phyloP scores from a whole-genome alignment of 2,888 invertebrate genomes.

The Urechis unicinctus region DNA sequence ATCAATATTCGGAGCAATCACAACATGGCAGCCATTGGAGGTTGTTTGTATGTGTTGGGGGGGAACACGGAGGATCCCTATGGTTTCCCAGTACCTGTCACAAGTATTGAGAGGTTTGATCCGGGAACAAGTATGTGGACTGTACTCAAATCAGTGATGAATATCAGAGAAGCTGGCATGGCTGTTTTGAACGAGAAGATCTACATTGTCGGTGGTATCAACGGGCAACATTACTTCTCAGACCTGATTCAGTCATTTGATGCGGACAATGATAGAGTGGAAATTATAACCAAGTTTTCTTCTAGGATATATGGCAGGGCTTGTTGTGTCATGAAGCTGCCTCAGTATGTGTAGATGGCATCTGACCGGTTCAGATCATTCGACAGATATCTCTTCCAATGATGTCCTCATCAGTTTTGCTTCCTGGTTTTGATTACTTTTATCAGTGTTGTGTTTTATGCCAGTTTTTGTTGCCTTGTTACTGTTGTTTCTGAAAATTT shows the following conservation, averaged over 20 bases:
- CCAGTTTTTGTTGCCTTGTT: no score
- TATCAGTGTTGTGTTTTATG: no score
- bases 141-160: constrained; percentile 32
- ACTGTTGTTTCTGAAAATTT: no score
- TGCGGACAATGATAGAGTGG: constrained; percentile 31
- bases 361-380: no score
- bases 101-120: constrained; percentile 36
- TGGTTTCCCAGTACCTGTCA: constrained; percentile 43
- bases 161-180: constrained; percentile 44
- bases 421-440: no score
- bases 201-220: constrained; percentile 46
- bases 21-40: constrained; percentile 30
- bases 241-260: constrained; percentile 39
- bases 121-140: constrained; percentile 36
- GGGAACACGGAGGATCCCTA: constrained; percentile 46
- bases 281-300: constrained; percentile 36
- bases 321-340: constrained; percentile 42
- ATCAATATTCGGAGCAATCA: constrained; percentile 39
- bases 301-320: constrained; percentile 41
- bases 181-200: constrained; percentile 34
- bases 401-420: no score
- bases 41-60: constrained; percentile 40
- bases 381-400: no score
- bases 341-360: constrained; percentile 23
- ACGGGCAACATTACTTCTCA: constrained; percentile 43